Evolutionary conservation across 2,888 invertebrate genomes (phyloP), one percentile per base, ranked within the genome.

Genomic region (Amiota communis): DNA sequence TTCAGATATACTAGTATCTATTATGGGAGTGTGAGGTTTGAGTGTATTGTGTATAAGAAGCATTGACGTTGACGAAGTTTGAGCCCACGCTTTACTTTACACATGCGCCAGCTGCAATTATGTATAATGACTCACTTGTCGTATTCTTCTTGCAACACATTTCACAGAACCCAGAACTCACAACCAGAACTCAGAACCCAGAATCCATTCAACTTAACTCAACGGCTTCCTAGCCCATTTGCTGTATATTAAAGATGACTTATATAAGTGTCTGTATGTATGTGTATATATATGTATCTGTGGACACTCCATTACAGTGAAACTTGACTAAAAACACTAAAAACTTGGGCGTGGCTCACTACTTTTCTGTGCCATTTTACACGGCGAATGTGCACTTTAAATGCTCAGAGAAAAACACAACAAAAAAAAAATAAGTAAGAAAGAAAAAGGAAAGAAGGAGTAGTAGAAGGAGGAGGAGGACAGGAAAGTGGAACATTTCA

Each of bases 311-410:
- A 53, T 53, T 8, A 12, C 53, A 53, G n/a, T 36, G 13, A 13
- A 20, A 68, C 12, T 23, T 23, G 57, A 17, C 51, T 2, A 23
- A 8, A 51, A 51, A 57, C 48, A 70, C 23, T 47, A 57, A 70
- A 57, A 57, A 47, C 46, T 47, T 70, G 70, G 70, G 70, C 57
- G 70, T 70, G 70, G 59, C 69, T 57, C 68, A 68, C 53, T 36
- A 36, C 6, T 36, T 36, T 36, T 36, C 36, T 36, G 67, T 49
- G 20, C 67, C 17, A 67, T 11, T 51, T 36, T 53, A 17, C 23
- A 64, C 64, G 13, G 36, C 4, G 10, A 11, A 20, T 59, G 6
- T 59, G 6, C 17, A 15, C 59, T 8, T 17, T 11, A 59, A 59
- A 59, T 17, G 11, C 53, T 53, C 15, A 53, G 13, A 15, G 53